A percentile compares a stretch with the other conserved stretches of the same genome.
These are phyloP conservation scores for Drosophila quasianomalipes DNA, from an alignment of 2,888 invertebrate genomes.

Conservation along the genomic window DNA sequence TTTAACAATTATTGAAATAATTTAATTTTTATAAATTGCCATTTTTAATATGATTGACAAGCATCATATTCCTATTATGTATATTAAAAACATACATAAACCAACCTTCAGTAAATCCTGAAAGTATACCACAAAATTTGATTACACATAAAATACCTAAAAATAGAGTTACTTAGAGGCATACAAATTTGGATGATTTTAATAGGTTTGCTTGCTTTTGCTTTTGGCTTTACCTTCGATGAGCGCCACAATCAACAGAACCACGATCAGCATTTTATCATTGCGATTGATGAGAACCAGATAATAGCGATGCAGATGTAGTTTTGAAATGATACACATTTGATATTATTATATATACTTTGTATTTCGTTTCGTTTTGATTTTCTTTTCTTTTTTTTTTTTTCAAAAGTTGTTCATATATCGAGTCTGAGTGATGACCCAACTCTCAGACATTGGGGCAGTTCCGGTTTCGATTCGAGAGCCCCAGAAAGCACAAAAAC, in stretches of 20 bases:
- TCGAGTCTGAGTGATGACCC: conserved; percentile 17
- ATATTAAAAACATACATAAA: too few species aligned
- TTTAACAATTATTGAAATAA: background rate
- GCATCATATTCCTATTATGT: too few species aligned
- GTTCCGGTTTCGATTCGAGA: background rate
- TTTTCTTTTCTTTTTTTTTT: background rate
- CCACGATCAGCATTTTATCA: conserved; percentile 82
- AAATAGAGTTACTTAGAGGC: background rate
- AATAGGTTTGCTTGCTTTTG: background rate
- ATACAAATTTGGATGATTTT: background rate
- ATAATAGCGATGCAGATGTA: conserved; percentile 62
- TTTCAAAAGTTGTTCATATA: conserved; percentile 38
- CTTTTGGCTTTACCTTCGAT: conserved; percentile 77
- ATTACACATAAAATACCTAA: background rate
- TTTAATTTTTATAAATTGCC: background rate
- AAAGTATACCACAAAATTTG: background rate
- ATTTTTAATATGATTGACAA: background rate
- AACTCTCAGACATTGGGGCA: conserved; percentile 33
- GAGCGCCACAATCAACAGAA: conserved; percentile 75
- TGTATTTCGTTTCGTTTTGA: background rate
- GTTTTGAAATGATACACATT: conserved; percentile 62
- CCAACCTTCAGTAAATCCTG: background rate
- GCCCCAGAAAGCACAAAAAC: conserved; percentile 13
- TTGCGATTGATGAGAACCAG: conserved; percentile 69
- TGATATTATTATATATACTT: conserved; percentile 14